phyloP scores from a whole-genome alignment of 1,140 invertebrate species.

The Drosophila punjabiensis region DNA sequence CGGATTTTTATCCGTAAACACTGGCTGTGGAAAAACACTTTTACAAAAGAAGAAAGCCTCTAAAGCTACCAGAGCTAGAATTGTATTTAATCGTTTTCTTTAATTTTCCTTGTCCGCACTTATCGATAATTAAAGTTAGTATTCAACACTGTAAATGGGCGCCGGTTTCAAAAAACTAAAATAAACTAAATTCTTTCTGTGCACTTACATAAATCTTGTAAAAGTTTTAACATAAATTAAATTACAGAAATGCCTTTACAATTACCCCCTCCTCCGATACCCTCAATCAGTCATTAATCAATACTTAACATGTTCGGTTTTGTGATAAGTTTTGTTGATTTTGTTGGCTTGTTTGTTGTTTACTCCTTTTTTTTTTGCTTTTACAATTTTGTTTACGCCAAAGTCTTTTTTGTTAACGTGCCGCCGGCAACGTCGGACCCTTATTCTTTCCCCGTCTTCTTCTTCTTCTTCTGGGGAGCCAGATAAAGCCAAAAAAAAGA shows the following conservation, averaged over 20 bases:
- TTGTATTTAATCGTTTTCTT: too few relatives aligned
- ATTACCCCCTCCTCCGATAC: neutral
- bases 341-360: conserved; percentile 56
- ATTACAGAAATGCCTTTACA: neutral
- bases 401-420: conserved; percentile 66
- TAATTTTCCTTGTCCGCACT: neutral
- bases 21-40: too few relatives aligned
- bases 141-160: neutral
- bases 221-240: neutral
- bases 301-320: neutral
- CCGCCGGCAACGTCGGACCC: conserved; percentile 60
- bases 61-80: too few relatives aligned
- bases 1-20: too few relatives aligned
- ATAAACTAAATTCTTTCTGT: neutral
- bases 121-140: neutral
- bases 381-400: conserved; percentile 71
- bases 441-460: conserved; percentile 37
- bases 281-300: conserved; percentile 5
- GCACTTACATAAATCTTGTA: conserved; percentile 5
- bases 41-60: too few relatives aligned
- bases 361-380: conserved; percentile 33
- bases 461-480: conserved; percentile 24
- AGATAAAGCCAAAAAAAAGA: conserved; percentile 55
- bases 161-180: neutral
- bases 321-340: conserved; percentile 22